These are phyloP conservation scores for Nannoperca australis DNA, from an alignment of 2,797 vertebrate species.

Conservation along the genomic window DNA sequence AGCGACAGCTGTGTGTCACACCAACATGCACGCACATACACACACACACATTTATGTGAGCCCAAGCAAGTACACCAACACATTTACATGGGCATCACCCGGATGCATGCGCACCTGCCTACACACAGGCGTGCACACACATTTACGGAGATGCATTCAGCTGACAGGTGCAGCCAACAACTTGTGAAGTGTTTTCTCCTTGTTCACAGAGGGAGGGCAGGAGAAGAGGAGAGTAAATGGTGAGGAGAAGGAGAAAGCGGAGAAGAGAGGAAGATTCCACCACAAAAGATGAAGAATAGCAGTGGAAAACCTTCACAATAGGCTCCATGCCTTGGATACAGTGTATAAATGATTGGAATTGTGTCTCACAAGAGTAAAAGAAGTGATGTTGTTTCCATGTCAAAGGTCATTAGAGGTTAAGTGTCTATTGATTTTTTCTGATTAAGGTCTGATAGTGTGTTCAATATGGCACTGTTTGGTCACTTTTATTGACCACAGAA, in stretches of 20 bases:
- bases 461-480: neutral
- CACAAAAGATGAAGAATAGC: neutral
- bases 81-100: constrained; percentile 8
- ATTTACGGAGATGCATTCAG: constrained; percentile 15
- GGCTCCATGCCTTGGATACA: neutral
- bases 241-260: neutral
- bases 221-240: neutral
- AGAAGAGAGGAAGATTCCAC: neutral
- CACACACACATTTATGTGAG: constrained; percentile 7
- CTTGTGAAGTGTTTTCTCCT: constrained; percentile 27
- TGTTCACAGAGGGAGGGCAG: constrained; percentile 9
- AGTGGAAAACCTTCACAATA: neutral
- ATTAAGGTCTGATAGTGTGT: constrained; percentile 8
- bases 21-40: constrained; percentile 27
- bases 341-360: neutral
- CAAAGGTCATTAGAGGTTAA: constrained; percentile 52
- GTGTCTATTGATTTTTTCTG: constrained; percentile 42
- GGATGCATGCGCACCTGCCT: neutral
- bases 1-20: constrained; percentile 60
- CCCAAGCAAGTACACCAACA: constrained; percentile 3
- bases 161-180: constrained; percentile 32
- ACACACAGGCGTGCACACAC: neutral
- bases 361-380: constrained; percentile 8
- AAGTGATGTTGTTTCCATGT: constrained; percentile 11
- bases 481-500: constrained; percentile 28